Base-by-base conservation (phyloP, 1,140 invertebrate species). In the Drosophila setifemur region DNA sequence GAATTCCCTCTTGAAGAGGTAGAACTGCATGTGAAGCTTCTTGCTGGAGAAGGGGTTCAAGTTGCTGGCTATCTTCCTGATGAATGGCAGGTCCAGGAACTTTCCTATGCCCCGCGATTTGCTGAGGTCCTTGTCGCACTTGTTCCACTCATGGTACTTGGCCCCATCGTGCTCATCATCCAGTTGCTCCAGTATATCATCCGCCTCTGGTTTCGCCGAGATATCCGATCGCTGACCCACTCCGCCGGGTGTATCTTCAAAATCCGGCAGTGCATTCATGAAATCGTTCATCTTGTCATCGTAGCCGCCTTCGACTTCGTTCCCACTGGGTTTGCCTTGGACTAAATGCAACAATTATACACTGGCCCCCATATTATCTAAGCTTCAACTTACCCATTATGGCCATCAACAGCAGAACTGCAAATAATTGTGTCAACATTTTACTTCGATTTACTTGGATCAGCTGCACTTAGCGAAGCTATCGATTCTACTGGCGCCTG, bases 101-200 rank as follows among this genome's bases (percentile, higher is more conserved):
- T 61, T 74, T 1, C 72, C 37, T 6, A 83, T 68, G 5, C 88
- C 88, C 4, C 57, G 44, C 0, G 66, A 35, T 6, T 87, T 63
- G 1, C 72, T 71, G 2, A 90, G 44, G 48, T 89, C 79, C 9
- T 89, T 86, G 52, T 88, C 88, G 43, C 88, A 90, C 4, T 61
- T 68, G 21, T 88, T 70, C 88, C 88, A 90, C 16, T 35, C 66
- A 7, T 19, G 58, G 16, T 63, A 72, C 54, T 71, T 16, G 23
- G 88, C 64, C 2, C 53, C 73, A 18, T 75, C 70, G 35, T 73
- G 60, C 43, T 89, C 88, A 33, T 89, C 87, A 1, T 52, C 69
- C 18, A 89, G 28, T 1, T 48, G 31, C 12, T 42, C 28, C 31
- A 67, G 4, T 0, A 81, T 18, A 6, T 87, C 69, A 12, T 77